Evolutionary conservation across 2,888 invertebrate genomes (phyloP).

Genomic region (Eupithecia centaureata): DNA sequence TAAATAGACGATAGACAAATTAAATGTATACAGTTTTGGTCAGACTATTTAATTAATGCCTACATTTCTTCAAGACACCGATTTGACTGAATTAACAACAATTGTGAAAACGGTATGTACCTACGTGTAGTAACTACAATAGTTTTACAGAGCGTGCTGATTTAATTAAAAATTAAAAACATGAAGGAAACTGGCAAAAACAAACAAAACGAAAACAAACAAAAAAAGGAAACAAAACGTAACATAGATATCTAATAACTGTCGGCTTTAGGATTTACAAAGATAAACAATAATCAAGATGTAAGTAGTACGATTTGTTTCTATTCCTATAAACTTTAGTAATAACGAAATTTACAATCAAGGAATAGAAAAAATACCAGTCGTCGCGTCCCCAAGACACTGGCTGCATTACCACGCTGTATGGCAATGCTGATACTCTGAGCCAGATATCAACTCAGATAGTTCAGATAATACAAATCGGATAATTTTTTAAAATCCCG

Average conservation of each 20-base stretch:
- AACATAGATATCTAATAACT: neutral
- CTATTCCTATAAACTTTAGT: too few species aligned
- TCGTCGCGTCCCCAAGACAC: too few species aligned
- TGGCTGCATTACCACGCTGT: too few species aligned
- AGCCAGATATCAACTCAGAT: too few species aligned
- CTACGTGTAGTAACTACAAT: neutral
- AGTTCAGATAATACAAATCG: too few species aligned
- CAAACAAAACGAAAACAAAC: neutral
- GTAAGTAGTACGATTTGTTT: too few species aligned
- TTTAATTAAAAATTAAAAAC: neutral
- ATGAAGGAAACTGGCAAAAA: neutral
- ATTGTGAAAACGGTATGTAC: neutral
- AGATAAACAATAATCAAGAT: neutral
- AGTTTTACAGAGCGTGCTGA: neutral
- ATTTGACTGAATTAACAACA: neutral
- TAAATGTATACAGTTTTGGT: neutral
- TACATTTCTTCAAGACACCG: neutral
- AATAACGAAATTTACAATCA: too few species aligned
- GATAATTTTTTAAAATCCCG: too few species aligned
- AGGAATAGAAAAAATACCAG: too few species aligned
- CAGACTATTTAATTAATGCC: neutral
- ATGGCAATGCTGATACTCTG: too few species aligned
- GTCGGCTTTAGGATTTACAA: neutral
- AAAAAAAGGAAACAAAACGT: neutral
- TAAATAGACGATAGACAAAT: conserved; percentile 1